Conservation (phyloP, 2,888 invertebrate genomes). For the Drosophila fungiperda region DNA sequence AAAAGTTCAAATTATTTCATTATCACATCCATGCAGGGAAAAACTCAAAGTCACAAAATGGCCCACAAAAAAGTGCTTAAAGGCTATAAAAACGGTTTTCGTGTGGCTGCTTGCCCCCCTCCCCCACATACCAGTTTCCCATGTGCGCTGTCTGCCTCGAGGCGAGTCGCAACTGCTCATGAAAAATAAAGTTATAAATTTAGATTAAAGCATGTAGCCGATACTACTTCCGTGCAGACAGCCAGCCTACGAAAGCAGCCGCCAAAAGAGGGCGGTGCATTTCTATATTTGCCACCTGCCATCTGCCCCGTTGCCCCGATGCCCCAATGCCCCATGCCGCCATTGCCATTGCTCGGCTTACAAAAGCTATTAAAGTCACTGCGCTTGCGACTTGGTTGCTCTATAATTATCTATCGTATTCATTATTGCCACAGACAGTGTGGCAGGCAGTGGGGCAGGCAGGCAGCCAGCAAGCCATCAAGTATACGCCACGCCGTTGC, state of each 20-base stretch:
- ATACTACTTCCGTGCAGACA: constrained; percentile 31
- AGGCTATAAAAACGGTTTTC: constrained; percentile 48
- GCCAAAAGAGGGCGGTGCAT: constrained; percentile 11
- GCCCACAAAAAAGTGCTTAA: constrained; percentile 43
- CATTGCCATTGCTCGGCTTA: constrained; percentile 14
- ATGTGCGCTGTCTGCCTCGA: not conserved
- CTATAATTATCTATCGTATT: constrained; percentile 78
- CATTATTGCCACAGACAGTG: constrained; percentile 60
- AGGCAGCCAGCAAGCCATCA: constrained; percentile 21
- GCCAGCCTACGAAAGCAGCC: constrained; percentile 20
- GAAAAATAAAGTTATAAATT: constrained; percentile 79
- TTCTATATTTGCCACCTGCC: not conserved
- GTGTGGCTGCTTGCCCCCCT: not conserved
- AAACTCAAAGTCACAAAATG: constrained; percentile 41
- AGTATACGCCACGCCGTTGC: constrained; percentile 48
- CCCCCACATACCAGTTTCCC: not conserved
- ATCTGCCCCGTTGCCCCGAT: not conserved
- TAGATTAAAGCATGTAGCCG: constrained; percentile 72
- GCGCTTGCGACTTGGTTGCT: constrained; percentile 23
- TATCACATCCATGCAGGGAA: constrained; percentile 73
- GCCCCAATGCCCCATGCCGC: no score
- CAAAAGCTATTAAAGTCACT: constrained; percentile 78
- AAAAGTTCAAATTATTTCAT: constrained; percentile 81
- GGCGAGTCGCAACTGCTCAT: constrained; percentile 46
- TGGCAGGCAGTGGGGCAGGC: not conserved